Base-by-base conservation (phyloP, 2,888 invertebrate species). In the Amphipyra berbera region DNA sequence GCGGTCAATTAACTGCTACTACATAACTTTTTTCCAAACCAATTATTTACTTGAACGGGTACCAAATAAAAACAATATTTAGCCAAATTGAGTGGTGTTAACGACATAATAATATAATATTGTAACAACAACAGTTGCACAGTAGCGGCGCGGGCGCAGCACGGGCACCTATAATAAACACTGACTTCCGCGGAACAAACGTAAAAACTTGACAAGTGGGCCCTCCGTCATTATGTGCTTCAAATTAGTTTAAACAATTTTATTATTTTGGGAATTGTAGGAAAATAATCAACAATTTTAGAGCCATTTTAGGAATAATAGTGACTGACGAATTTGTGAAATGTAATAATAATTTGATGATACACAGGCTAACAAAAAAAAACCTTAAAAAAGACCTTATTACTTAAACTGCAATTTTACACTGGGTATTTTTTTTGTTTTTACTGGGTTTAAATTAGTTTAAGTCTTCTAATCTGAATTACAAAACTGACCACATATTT, bases 141-240 rank as follows among this genome's bases (percentile, higher is more conserved):
- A 46, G 56, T 50, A 45, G 58, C 61, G 41, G 59, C 54, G 60
- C 68, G n/a, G 58, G 45, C 50, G 62, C 65, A 58, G 0, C 30
- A 6, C 30, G 3, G 54, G 40, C 50, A 49, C 67, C 78, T 63
- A 69, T 42, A 64, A n/a, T 60, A 77, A 79, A 81, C 70, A 77
- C 37, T 15, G n/a, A 33, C 47, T 82, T 80, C 82, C 54, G 60
- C 55, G 70, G 69, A 73, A 49, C 42, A 37, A 10, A 21, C 59
- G 57, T 59, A 56, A 72, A 65, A 68, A 62, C 69, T 58, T 67
- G 72, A 76, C 68, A 64, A 76, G 59, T 44, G 76, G 54, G 48
- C 14, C 46, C 30, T 38, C 60, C 52, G 60, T 68, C 55, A 84
- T 82, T 78, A 82, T 73, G 60, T 21, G n/a, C n/a, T n/a, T n/a